Evolutionary conservation across 2,888 invertebrate species (phyloP).

Genomic region (Cryptocephalus primarius): DNA sequence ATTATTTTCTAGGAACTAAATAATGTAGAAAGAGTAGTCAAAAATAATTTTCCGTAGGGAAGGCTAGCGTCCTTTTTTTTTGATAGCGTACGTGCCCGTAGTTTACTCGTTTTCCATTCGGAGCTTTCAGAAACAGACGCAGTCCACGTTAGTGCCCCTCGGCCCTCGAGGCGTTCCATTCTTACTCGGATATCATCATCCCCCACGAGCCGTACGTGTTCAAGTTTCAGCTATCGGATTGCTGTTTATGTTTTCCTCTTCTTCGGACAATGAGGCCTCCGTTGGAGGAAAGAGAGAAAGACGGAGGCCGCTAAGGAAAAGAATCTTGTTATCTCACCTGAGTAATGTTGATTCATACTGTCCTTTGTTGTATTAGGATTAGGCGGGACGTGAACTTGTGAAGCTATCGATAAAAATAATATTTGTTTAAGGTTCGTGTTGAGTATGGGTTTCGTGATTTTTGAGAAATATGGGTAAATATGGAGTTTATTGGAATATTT

Average conservation of each 20-base stretch:
- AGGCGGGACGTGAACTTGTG: conserved; percentile 5
- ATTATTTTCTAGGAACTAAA: too few relatives aligned
- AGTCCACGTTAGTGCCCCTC: not conserved
- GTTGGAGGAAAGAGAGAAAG: too few relatives aligned
- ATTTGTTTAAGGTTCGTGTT: not conserved
- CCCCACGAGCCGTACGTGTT: not conserved
- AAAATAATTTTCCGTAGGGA: too few relatives aligned
- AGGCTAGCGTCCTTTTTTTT: too few relatives aligned
- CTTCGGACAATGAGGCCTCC: not conserved
- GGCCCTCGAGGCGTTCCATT: not conserved
- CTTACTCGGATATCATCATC: not conserved
- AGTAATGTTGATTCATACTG: conserved; percentile 18
- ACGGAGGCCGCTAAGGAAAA: not conserved
- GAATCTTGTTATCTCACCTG: conserved; percentile 21
- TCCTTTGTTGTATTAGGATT: conserved; percentile 23
- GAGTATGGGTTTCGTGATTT: too few relatives aligned
- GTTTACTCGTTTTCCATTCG: too few relatives aligned
- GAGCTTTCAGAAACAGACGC: not conserved
- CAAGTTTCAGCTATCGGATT: not conserved
- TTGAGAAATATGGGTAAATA: too few relatives aligned
- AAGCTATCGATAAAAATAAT: not conserved
- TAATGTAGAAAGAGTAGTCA: too few relatives aligned
- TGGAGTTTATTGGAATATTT: too few relatives aligned
- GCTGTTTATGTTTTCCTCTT: not conserved
- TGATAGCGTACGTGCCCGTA: too few relatives aligned